These are phyloP conservation scores for Aethes cnicana DNA, from an alignment of 2,888 invertebrate genomes.

Conservation along the genomic window DNA sequence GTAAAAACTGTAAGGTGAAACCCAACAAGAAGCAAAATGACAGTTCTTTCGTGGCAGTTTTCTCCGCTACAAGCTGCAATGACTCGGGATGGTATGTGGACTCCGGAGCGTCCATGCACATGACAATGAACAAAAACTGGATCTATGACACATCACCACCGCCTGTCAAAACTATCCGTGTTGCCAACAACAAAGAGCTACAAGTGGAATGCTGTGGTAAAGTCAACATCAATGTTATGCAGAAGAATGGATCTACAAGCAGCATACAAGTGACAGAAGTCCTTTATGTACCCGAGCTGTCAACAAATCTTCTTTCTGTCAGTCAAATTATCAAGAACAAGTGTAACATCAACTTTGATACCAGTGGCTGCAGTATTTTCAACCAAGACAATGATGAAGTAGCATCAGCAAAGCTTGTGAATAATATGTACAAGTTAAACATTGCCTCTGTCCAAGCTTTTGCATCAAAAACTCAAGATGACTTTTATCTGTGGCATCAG, in stretches of 20 bases:
- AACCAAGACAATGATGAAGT: neutral
- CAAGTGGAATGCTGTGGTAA: constrained; percentile 13
- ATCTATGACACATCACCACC: constrained; percentile 29
- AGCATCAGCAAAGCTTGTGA: constrained; percentile 2
- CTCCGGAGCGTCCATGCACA: constrained; percentile 32
- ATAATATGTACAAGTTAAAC: constrained; percentile 18
- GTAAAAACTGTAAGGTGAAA: no score
- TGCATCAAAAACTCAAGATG: neutral
- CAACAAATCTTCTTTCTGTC: no score
- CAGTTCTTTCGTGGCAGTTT: no score
- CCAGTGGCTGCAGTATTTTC: neutral
- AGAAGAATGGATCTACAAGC: neutral
- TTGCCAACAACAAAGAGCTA: constrained; percentile 29
- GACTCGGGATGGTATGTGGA: no score
- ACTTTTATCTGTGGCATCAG: constrained; percentile 3
- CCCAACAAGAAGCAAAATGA: no score
- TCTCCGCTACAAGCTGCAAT: no score
- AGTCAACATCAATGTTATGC: neutral
- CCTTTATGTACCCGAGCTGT: neutral
- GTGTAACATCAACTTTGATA: constrained; percentile 2
- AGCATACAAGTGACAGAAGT: neutral
- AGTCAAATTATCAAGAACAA: neutral
- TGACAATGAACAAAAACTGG: constrained; percentile 25
- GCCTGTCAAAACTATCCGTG: constrained; percentile 26
- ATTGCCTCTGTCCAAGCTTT: constrained; percentile 4